Base-by-base conservation (phyloP, 1,140 invertebrate genomes). In the Condylostylus longicornis region DNA sequence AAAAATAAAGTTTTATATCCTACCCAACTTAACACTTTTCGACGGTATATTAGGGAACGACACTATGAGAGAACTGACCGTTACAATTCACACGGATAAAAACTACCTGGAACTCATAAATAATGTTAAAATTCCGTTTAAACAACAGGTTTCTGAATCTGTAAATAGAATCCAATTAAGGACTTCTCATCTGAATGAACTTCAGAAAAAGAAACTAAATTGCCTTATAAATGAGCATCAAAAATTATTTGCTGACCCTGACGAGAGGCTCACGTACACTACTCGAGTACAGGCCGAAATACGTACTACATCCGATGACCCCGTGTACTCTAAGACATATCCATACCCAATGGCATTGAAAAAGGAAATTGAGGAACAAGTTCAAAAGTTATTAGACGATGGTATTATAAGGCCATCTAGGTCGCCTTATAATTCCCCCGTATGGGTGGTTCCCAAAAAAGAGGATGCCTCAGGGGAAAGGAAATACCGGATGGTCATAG, bases 401-500 rank as follows among this genome's bases (percentile, higher is more conserved):
- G 13, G 18, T 7, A 34, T 34, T 18, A 34, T 20, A 8, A 6
- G 33, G 8, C 19, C 33, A 6, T 34, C 33, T 10, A 34, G 23
- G 17, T 25, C 19, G 4, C 38, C 38, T 3, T 40, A 33, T 18
- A 40, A 40, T 21, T 39, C 34, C 2, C 18, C 34, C 22, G 18
- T 35, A 20, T 25, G 14, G 34, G n/a, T 36, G 18, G 18, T 30
- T 13, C 30, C 36, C 10, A 42, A 42, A 30, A 41, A 42, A 12
- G 10, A n/a, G n/a, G 38, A 40, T 6, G 32, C 22, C 8, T 35
- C 38, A 35, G 46, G 46, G 22, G 43, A 54, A 42, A 43, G 35
- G 31, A 58, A 58, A 46, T 51, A 39, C 41, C 25, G 56, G 18
- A 28, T 57, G 19, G 47, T 51, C 4, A 42, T 56, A 17, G 55